Conservation (phyloP, 2,797 vertebrate species). For the Steatocranus sp. region DNA sequence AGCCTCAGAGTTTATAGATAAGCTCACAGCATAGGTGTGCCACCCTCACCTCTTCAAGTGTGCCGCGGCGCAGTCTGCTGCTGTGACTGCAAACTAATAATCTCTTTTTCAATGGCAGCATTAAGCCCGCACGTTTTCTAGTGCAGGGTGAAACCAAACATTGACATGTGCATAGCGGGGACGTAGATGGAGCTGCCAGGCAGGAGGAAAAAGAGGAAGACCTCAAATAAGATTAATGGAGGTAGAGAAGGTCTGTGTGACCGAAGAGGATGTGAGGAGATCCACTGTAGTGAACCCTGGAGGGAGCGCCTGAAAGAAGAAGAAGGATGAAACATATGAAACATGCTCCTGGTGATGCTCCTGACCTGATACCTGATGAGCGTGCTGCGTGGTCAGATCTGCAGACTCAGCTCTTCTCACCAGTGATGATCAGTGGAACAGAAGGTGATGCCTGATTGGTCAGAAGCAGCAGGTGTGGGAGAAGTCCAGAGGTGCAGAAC, state of each 20-base stretch:
- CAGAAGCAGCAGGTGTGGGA: not conserved
- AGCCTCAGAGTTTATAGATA: not conserved
- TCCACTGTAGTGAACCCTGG: not conserved
- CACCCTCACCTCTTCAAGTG: not conserved
- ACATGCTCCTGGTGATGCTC: not conserved
- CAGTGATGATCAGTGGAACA: rapidly evolving
- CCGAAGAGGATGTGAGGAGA: not conserved
- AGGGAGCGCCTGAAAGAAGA: not conserved
- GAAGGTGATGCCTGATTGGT: not conserved
- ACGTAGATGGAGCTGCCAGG: not conserved
- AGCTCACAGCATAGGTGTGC: not conserved
- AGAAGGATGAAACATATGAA: not conserved
- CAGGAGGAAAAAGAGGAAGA: not conserved
- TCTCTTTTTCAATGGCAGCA: not conserved
- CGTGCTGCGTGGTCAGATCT: not conserved
- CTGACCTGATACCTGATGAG: not conserved
- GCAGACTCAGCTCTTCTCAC: not conserved
- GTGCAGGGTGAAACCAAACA: not conserved
- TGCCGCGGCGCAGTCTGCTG: not conserved
- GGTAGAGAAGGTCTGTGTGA: not conserved
- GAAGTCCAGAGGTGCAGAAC: not conserved
- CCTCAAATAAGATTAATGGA: not conserved
- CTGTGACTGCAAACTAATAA: not conserved
- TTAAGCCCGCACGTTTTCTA: rapidly evolving
- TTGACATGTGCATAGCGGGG: not conserved